Evolutionary conservation across 1,140 invertebrate genomes (phyloP), one percentile per base, ranked within the genome.

Genomic region (Andrena cerasifolii): DNA sequence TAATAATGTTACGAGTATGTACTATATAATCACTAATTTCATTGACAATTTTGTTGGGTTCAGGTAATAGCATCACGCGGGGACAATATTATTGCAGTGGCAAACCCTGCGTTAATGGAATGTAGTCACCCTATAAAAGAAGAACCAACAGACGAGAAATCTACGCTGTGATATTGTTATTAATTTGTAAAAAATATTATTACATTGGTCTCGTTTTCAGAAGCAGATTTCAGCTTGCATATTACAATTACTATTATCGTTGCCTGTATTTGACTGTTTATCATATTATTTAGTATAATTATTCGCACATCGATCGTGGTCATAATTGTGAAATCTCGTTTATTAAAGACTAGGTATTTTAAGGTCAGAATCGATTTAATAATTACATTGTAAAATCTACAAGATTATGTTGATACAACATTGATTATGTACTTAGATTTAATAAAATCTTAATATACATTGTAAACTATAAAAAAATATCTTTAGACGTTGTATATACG

Each of bases 1-100:
- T 53, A 24, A 26, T 53, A 21, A 5, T 53, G 10, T 53, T 7
- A 14, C 18, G 47, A 49, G 6, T n/a, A 49, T n/a, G 18, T 21
- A 36, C 36, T 43, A n/a, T n/a, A n/a, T 83, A 0, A 2, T 0
- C 28, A 4, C 2, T 2, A 28, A 40, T 63, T 65, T 49, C 28
- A 51, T 65, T 43, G 7, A 36, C 24, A 51, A n/a, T 10, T 63
- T 18, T 53, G 74, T 73, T 73, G 59, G 51, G 45, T 89, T 16
- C 92, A 97, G 94, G 95, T 97, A 66, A 96, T 97, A 80, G 95
- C 97, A 0, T 96, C 96, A 0, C 95, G 96, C 28, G 96, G 96
- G 1, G 96, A 96, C 87, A 96, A 97, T 90, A 97, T 97, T 82
- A 97, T 97, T 86, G 97, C 97, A 0, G 96, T 97, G 2, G 96